Evolutionary conservation across 2,797 vertebrate species (phyloP), one percentile per base, ranked within the genome.

Genomic region (Muscicapa comitata): DNA sequence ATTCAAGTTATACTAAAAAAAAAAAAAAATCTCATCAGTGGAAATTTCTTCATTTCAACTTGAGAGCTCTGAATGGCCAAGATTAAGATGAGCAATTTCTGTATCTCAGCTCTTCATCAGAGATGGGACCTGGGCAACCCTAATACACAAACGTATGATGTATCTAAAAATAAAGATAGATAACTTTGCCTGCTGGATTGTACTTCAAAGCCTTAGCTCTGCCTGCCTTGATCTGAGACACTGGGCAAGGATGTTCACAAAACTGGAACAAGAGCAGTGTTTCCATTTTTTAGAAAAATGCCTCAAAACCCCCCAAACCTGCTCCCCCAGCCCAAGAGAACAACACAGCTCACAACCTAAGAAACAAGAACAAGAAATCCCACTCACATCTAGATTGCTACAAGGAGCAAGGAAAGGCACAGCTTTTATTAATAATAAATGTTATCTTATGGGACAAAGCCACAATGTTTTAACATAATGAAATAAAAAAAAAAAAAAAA

Each of bases 81-180:
- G 77, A 75, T 38, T 19, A 42, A 68, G 26, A 25, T 51, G 51
- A 79, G 65, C 29, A 47, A 79, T 54, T 78, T 81, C 61, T 59
- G 33, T 40, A 91, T 43, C 62, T 95, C 81, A 48, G 40, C 23
- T 75, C 85, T 17, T 71, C 58, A 83, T 37, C 65, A 81, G 65
- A 91, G 59, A 66, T 9, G 25, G 35, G 62, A 75, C 87, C 53
- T 59, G 33, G 59, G 74, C 59, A 94, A 63, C 55, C 45, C 73
- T 57, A 86, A 78, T 3, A 68, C 7, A 81, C 45, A 94, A 91
- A 93, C 0, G 4, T 40, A 73, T 15, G 51, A 50, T 51, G 31
- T 7, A 86, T 18, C 89, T 88, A 91, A 95, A 96, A 95, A 72
- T 76, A 91, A 86, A 93, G 62, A 67, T 4, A 65, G 42, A 45